Evolutionary conservation across 1,140 invertebrate species (phyloP).

Genomic region (Lanistes nyassanus): DNA sequence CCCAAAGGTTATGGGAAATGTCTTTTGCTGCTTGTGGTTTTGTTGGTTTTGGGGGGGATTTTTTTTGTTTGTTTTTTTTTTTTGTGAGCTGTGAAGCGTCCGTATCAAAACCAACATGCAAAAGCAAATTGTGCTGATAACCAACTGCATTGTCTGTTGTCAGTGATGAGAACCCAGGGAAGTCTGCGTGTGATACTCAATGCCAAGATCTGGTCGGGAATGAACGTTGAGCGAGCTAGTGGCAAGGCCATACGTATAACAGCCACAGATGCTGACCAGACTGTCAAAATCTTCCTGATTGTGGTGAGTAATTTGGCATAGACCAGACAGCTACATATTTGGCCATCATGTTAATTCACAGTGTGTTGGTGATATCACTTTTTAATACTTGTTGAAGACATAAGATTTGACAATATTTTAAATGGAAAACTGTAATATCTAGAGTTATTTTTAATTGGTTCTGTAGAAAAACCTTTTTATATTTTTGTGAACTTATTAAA

Average conservation of each 20-base stretch:
- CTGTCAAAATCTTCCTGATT: constrained; percentile 85
- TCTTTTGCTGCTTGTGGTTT: not conserved
- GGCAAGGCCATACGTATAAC: constrained; percentile 88
- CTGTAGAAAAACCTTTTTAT: too few species aligned
- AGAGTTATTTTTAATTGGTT: too few species aligned
- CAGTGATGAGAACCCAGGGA: constrained; percentile 86
- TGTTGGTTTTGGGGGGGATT: not conserved
- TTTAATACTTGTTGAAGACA: too few species aligned
- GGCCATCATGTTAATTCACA: not conserved
- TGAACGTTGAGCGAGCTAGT: constrained; percentile 88
- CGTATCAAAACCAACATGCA: too few species aligned
- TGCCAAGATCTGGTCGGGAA: constrained; percentile 92
- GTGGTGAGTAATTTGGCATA: constrained; percentile 72
- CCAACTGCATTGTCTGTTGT: constrained; percentile 8
- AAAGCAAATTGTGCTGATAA: too few species aligned
- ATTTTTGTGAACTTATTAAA: too few species aligned
- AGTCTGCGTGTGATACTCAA: constrained; percentile 90
- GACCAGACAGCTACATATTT: too few species aligned
- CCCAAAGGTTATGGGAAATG: too few species aligned
- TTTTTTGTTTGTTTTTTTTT: constrained; percentile 16
- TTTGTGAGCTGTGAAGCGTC: too few species aligned
- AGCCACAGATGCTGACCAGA: constrained; percentile 83
- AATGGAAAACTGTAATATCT: too few species aligned
- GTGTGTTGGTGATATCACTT: not conserved
- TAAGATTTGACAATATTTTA: too few species aligned